Conservation (phyloP, 37 sponge, comb jelly and placozoan genomes). For the Diacarnus erythraeanus region DNA sequence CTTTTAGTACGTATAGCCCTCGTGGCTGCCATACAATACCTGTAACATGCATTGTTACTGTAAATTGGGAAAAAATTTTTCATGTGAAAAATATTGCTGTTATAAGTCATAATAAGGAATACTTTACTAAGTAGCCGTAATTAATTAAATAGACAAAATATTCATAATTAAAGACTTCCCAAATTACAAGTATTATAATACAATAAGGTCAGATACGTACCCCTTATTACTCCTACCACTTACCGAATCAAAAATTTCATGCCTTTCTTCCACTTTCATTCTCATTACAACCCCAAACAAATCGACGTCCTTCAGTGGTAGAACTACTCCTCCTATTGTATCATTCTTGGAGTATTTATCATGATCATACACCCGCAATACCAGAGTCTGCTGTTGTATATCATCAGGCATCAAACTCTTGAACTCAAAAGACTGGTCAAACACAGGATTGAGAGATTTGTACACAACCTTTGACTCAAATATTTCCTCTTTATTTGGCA, state of each 20-base stretch:
- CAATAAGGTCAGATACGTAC: too few species aligned
- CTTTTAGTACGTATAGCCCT: too few species aligned
- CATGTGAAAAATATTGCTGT: too few species aligned
- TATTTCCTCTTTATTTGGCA: conserved; percentile 52
- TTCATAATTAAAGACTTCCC: too few species aligned
- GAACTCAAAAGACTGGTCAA: conserved; percentile 72
- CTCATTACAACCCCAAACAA: conserved; percentile 42
- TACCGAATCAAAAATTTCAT: background rate
- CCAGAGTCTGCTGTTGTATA: conserved; percentile 24
- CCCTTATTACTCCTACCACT: too few species aligned
- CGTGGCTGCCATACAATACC: too few species aligned
- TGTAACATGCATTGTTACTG: too few species aligned
- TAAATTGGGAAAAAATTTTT: too few species aligned
- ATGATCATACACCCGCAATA: conserved; percentile 35
- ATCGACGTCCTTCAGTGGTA: conserved; percentile 47
- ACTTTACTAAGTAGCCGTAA: too few species aligned
- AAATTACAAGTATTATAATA: too few species aligned
- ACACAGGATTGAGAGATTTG: conserved; percentile 27
- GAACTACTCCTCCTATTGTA: conserved; percentile 25
- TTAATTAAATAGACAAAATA: too few species aligned
- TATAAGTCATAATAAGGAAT: too few species aligned
- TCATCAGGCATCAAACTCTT: conserved; percentile 31
- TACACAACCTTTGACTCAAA: conserved; percentile 37
- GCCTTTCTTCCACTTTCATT: conserved; percentile 9
- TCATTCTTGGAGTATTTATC: conserved; percentile 17